phyloP scores from a whole-genome alignment of 2,113 vertebrate genomes.

The Sylvicapra grimmia region DNA sequence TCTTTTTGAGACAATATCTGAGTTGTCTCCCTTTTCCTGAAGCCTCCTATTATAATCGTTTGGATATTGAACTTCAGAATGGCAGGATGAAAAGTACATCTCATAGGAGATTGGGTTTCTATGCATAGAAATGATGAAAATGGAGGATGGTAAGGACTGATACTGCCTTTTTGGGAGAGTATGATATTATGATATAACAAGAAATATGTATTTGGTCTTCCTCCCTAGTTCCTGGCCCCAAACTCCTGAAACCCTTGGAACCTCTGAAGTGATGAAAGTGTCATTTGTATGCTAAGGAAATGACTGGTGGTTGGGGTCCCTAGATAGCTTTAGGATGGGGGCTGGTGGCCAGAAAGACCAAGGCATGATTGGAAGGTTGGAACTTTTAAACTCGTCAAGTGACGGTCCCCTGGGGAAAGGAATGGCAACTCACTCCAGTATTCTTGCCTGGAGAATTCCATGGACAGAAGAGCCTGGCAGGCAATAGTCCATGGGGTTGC shows the following conservation, averaged over 20 bases:
- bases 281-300: background rate
- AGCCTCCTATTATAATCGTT: background rate
- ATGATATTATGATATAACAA: background rate
- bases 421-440: background rate
- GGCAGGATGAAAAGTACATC: background rate
- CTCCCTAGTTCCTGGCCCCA: background rate
- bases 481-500: background rate
- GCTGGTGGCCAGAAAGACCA: background rate
- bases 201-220: background rate
- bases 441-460: background rate
- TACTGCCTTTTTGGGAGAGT: background rate
- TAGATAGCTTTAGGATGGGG: background rate
- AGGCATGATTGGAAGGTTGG: background rate
- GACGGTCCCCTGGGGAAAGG: background rate
- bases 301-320: background rate
- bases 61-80: background rate
- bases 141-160: background rate
- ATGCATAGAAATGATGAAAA: background rate
- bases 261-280: background rate
- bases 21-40: background rate
- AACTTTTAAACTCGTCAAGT: background rate
- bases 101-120: background rate
- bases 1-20: background rate
- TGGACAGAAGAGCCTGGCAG: background rate
- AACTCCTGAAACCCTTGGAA: background rate